Conservation (phyloP, 2,797 vertebrate genomes). For the Aplochiton taeniatus region DNA sequence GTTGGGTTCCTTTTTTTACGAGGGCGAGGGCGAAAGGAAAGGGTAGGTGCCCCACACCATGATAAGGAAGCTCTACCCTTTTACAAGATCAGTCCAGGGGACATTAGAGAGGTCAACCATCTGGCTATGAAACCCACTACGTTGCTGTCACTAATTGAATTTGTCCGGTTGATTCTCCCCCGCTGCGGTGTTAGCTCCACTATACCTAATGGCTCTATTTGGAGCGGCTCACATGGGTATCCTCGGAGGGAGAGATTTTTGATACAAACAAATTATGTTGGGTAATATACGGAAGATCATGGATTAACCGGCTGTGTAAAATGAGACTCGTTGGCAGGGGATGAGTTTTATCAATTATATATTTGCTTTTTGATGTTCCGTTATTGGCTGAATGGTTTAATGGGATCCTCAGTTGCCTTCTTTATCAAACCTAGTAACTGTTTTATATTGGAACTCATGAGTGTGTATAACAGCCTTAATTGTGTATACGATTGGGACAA, state of each 20-base stretch:
- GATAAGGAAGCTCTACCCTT: slow-evolving; percentile 17
- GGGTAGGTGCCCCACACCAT: not conserved
- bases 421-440: too few species aligned
- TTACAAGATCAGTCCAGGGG: slow-evolving; percentile 56
- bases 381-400: too few species aligned
- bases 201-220: slow-evolving; percentile 9
- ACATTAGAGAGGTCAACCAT: slow-evolving; percentile 59
- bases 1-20: slow-evolving; percentile 33
- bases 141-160: slow-evolving; percentile 63
- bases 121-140: slow-evolving; percentile 62
- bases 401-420: too few species aligned
- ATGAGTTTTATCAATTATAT: too few species aligned
- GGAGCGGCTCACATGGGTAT: not conserved
- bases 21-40: not conserved
- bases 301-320: too few species aligned
- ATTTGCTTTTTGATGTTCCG: too few species aligned
- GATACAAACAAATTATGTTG: too few species aligned
- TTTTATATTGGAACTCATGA: too few species aligned
- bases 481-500: too few species aligned
- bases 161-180: slow-evolving; percentile 40
- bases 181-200: not conserved
- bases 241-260: not conserved
- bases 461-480: too few species aligned
- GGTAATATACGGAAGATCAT: too few species aligned
- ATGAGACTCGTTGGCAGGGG: too few species aligned